Percentiles rank a stretch among this genome's conserved stretches.
Evolutionary conservation across 2,797 vertebrate species (phyloP).

Genomic region (Hyperoplus immaculatus): DNA sequence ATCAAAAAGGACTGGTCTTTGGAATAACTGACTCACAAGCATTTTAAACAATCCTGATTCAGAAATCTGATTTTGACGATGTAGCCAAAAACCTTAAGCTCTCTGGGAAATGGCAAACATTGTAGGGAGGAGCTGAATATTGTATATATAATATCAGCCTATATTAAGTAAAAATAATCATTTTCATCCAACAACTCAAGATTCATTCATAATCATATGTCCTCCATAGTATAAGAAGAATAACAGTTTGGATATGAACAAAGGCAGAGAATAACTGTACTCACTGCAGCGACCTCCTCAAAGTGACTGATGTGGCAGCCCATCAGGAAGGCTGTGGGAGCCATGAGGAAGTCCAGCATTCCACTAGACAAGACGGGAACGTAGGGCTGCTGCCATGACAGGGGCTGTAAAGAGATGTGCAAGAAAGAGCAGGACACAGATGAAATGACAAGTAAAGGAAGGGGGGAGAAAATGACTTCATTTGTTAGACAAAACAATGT

Average conservation of each 20-base stretch:
- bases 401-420: conserved; percentile 79
- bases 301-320: conserved; percentile 93
- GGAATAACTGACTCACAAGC: background rate
- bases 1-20: background rate
- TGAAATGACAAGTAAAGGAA: background rate
- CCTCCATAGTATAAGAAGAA: background rate
- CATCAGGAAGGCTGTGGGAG: conserved; percentile 97
- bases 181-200: background rate
- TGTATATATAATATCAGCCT: background rate
- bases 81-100: background rate
- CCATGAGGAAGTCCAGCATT: conserved; percentile 99
- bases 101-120: conserved; percentile 2
- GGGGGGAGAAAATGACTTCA: background rate
- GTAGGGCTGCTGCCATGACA: conserved; percentile 96
- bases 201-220: background rate
- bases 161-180: accelerated
- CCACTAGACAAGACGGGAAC: conserved; percentile 92
- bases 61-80: background rate
- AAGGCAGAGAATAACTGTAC: conserved; percentile 20
- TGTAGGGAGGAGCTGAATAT: background rate
- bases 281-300: conserved; percentile 88
- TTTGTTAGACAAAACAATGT: background rate
- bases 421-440: conserved; percentile 59
- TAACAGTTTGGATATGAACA: background rate
- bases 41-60: background rate